Base-by-base conservation (phyloP, 2,888 invertebrate species). In the Drosophila colorata region DNA sequence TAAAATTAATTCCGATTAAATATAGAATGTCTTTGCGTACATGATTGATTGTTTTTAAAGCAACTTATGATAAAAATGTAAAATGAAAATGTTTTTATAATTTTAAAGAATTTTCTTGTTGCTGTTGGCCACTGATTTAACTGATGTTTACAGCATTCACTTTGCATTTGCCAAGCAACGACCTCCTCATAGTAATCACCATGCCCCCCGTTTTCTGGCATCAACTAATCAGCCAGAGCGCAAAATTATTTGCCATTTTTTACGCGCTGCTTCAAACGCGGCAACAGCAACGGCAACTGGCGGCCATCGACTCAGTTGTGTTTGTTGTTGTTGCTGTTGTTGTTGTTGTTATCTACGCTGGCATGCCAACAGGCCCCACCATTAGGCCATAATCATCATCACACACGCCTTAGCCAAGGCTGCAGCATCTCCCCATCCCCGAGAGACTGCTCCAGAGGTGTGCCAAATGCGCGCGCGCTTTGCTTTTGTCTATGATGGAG, bases 241-340 rank as follows among this genome's bases (percentile, higher is more conserved):
- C 83, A 88, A 88, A 88, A 83, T 88, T 88, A 83, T 83, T 82
- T 83, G 88, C 88, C 83, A 83, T 83, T 83, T 83, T 83, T 87
- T 88, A 83, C 83, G 88, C 83, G 83, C 83, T 83, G 83, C 83
- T 83, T 83, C 83, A 83, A 83, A 83, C 80, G 83, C 88, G 88
- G 83, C 83, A 79, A 57, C 63, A 37, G 31, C 49, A 60, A 48
- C 69, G 52, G 48, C 65, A 71, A 74, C 69, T 78, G 43, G 44
- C 51, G 61, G 47, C 71, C 59, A 52, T 52, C 57, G 69, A 60
- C 53, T 47, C 43, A 65, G 47, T 43, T 63, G 56, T 14, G 41
- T 51, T 41, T 69, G 68, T 53, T 46, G 47, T 53, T 72, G 67
- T 35, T 55, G 63, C 41, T 80, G 49, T 65, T 78, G 47, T 49